Evolutionary conservation across 1,140 invertebrate genomes (phyloP).

Genomic region (Eumaeus atala): DNA sequence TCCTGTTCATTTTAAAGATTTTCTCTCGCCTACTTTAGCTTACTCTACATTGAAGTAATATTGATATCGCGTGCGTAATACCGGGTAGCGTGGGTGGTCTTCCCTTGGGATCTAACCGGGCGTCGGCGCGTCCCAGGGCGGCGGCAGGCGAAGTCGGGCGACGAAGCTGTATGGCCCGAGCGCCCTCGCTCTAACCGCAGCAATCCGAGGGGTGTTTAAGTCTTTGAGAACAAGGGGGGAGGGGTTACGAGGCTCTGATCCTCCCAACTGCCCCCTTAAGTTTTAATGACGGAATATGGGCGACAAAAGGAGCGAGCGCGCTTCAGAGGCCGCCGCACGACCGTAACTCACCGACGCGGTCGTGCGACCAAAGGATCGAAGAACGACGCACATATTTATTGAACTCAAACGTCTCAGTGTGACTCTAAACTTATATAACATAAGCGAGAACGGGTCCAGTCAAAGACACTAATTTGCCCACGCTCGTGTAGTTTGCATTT

Average conservation of each 20-base stretch:
- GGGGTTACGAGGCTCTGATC: no score
- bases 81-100: background rate
- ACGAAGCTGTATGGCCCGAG: background rate
- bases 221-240: no score
- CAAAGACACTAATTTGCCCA: no score
- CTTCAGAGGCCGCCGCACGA: constrained; percentile 27
- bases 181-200: background rate
- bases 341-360: constrained; percentile 39
- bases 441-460: no score
- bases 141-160: background rate
- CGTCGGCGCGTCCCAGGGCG: background rate
- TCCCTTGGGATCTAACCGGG: background rate
- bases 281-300: background rate
- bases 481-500: no score
- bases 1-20: no score
- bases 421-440: no score
- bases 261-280: no score
- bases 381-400: constrained; percentile 12
- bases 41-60: no score
- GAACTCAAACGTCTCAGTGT: no score
- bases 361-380: constrained; percentile 23
- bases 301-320: constrained; percentile 12
- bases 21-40: no score
- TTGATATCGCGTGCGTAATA: constrained; percentile 7
- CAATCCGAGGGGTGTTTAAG: background rate